Percentiles rank a stretch among this genome's conserved stretches.
Evolutionary conservation across 2,888 invertebrate species (phyloP).

Genomic region (Galeopsomyia nigrocyanea): DNA sequence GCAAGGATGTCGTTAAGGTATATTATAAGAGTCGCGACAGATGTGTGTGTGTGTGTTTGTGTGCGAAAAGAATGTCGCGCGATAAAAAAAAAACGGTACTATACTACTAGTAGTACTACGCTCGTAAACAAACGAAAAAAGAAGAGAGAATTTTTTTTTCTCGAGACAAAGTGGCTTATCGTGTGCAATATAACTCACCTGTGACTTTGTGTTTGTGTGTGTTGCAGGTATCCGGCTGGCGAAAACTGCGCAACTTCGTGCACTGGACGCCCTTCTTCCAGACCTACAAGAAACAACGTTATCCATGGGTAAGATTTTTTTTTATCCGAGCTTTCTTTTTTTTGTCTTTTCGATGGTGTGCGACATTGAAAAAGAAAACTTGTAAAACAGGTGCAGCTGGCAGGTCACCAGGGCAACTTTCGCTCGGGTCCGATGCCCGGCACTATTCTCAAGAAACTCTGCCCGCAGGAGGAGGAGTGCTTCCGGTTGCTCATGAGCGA

Average conservation of each 20-base stretch:
- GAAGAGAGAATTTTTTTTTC: background rate
- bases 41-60: too few relatives aligned
- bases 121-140: background rate
- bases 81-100: background rate
- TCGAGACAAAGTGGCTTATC: background rate
- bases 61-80: too few relatives aligned
- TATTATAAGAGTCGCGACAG: background rate
- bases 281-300: constrained; percentile 94
- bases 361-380: too few relatives aligned
- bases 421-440: constrained; percentile 94
- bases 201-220: too few relatives aligned
- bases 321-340: too few relatives aligned
- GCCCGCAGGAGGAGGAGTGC: constrained; percentile 90
- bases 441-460: constrained; percentile 93
- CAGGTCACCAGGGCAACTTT: constrained; percentile 96
- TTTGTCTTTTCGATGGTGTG: background rate
- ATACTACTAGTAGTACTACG: background rate
- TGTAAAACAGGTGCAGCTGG: constrained; percentile 77
- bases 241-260: constrained; percentile 92
- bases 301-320: constrained; percentile 84
- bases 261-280: constrained; percentile 98
- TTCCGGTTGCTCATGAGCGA: constrained; percentile 91
- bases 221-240: constrained; percentile 92
- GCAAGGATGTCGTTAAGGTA: constrained; percentile 31
- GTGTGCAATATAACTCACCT: too few relatives aligned